Conservation (phyloP, 2,113 vertebrate genomes). For the Anthoscopus minutus region DNA sequence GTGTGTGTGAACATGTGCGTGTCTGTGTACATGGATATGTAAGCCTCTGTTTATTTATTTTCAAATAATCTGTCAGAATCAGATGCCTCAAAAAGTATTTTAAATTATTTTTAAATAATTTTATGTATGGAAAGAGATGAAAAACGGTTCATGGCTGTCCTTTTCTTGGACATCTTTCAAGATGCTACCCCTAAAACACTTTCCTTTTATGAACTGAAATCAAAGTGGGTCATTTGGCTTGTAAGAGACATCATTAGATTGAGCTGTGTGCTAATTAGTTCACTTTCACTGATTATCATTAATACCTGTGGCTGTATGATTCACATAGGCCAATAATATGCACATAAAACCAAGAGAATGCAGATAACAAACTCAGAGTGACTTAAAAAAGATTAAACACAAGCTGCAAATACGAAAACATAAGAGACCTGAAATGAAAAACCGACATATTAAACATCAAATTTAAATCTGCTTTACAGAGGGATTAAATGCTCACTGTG, state of each 20-base stretch:
- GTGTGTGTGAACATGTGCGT: neutral
- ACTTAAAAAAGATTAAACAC: slow-evolving; percentile 56
- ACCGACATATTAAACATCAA: slow-evolving; percentile 40
- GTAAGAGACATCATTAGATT: slow-evolving; percentile 11
- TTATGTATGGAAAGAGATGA: neutral
- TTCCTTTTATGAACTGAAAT: neutral
- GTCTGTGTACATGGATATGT: fast-evolving
- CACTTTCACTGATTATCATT: neutral
- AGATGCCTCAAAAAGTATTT: neutral
- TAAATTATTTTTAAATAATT: neutral
- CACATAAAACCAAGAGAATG: neutral
- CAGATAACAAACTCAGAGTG: slow-evolving; percentile 7
- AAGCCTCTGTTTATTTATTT: neutral
- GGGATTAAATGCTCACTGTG: slow-evolving; percentile 52
- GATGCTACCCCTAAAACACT: neutral
- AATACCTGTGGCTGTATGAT: slow-evolving; percentile 8
- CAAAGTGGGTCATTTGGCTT: slow-evolving; percentile 7
- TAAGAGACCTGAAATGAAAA: slow-evolving; percentile 10
- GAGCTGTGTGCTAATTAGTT: slow-evolving; percentile 35
- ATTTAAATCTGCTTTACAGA: slow-evolving; percentile 64
- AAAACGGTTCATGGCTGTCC: neutral
- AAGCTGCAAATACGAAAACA: neutral
- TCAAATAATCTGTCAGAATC: neutral
- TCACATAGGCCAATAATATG: neutral
- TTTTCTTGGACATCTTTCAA: neutral